phyloP scores from a whole-genome alignment of 2,113 vertebrate species.

The Gnathonemus echidnorhynchus region DNA sequence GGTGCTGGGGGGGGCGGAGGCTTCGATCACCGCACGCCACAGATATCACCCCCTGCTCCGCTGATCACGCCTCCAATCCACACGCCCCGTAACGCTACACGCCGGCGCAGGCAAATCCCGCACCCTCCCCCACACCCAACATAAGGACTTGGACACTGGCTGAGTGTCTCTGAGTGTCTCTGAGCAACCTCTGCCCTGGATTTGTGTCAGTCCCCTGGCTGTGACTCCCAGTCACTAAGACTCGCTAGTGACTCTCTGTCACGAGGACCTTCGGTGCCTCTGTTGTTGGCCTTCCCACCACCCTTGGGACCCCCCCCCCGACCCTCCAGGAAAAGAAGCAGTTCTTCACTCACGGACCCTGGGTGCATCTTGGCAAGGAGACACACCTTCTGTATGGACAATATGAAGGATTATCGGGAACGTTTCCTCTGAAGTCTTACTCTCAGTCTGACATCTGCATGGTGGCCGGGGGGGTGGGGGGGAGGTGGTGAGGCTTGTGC shows the following conservation, averaged over 20 bases:
- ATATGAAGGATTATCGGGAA: background rate
- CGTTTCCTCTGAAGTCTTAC: background rate
- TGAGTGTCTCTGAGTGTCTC: background rate
- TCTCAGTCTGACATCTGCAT: background rate
- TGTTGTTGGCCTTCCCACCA: background rate
- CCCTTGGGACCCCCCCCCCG: background rate
- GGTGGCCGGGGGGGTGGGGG: background rate
- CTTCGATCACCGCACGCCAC: background rate
- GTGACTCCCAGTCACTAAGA: background rate
- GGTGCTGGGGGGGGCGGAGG: slow-evolving; percentile 12
- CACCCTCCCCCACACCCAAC: background rate
- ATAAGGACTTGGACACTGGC: background rate
- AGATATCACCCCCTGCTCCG: background rate
- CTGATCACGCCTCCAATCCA: background rate
- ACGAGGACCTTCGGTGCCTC: background rate
- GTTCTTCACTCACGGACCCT: background rate
- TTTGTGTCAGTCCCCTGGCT: background rate
- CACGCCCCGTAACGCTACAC: background rate
- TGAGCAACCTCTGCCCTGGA: background rate
- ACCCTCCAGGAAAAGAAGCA: background rate
- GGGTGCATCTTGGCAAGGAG: background rate
- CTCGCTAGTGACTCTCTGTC: background rate
- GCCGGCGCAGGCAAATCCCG: background rate
- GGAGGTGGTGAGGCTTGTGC: background rate
- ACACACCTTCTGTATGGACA: background rate